Percentiles rank a stretch among this genome's conserved stretches.
phyloP scores from a whole-genome alignment of 1,140 invertebrate genomes.

The Mylabris phalerata region DNA sequence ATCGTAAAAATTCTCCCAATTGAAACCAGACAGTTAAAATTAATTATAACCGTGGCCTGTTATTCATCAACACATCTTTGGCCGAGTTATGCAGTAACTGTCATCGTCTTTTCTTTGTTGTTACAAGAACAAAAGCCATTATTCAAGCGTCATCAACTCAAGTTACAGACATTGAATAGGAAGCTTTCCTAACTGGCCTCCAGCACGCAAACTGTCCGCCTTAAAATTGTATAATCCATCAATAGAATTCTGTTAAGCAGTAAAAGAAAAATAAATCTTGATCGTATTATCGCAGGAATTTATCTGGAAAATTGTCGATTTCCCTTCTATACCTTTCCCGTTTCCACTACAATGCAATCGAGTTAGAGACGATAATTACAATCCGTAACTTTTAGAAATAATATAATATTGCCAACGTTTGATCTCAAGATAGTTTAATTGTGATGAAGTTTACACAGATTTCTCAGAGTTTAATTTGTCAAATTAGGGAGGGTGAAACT shows the following conservation, averaged over 20 bases:
- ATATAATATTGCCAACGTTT: slow-evolving; percentile 20
- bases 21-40: no score
- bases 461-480: slow-evolving; percentile 14
- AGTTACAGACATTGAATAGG: slow-evolving; percentile 11
- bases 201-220: slow-evolving; percentile 5
- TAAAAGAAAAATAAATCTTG: slow-evolving; percentile 8
- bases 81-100: slow-evolving; percentile 9
- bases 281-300: neutral
- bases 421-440: slow-evolving; percentile 24
- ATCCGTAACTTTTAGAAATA: slow-evolving; percentile 16
- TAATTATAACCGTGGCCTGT: no score
- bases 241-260: slow-evolving; percentile 7
- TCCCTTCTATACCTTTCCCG: neutral
- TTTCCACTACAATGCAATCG: neutral
- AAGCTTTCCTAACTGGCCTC: slow-evolving; percentile 11
- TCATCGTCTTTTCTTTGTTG: slow-evolving; percentile 13
- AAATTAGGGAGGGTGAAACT: slow-evolving; percentile 5
- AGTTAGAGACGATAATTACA: slow-evolving; percentile 8
- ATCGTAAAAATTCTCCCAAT: no score
- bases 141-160: slow-evolving; percentile 19
- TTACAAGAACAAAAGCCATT: slow-evolving; percentile 17
- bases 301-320: no score
- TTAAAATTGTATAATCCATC: neutral
- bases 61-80: no score
- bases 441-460: slow-evolving; percentile 20